Base-by-base conservation (phyloP, 2,797 vertebrate genomes). In the Intellagama lesueurii region DNA sequence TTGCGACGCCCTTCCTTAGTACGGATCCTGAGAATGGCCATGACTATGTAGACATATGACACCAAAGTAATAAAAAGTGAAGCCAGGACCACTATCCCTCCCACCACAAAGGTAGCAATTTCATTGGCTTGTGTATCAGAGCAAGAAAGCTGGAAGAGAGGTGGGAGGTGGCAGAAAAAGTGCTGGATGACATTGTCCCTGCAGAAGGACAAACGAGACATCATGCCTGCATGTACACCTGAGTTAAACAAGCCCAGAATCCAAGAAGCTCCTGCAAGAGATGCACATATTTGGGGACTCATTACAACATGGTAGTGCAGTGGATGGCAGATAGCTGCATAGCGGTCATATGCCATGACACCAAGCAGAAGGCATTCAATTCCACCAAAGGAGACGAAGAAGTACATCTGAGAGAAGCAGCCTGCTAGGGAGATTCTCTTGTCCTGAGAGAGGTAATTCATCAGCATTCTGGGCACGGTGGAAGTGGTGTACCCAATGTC, bases 281-380 rank as follows among this genome's bases (percentile, higher is more conserved):
- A 84, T n/a, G 93, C 49, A 64, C 91, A 94, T 17, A 93, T 70
- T 84, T 47, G 86, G 2, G 84, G 85, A 79, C 91, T 93, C 95
- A 95, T 93, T 32, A 94, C 5, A 0, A 87, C 86, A 24, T 84
- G 4, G 0, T 94, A 94, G 76, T 81, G 89, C 35, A 96, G 83
- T 24, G 94, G 92, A 60, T 32, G 86, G 64, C 95, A 94, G 72
- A 94, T 91, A 87, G 94, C 94, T 75, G 89, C 12, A 52, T 93
- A 96, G 22, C 84, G 88, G 72, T 93, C 93, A 0, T 91, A 95
- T 49, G 94, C 95, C 95, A 94, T 92, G 66, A 91, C 91, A 60
- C 91, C 92, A 70, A 95, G 85, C 49, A 96, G 87, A 78, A 95
- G 95, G 81, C 95, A 95, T 72, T 95, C 95, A 0, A 92, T 70